Conservation (phyloP, 2,888 invertebrate species). For the Hipparchia sbordonii region DNA sequence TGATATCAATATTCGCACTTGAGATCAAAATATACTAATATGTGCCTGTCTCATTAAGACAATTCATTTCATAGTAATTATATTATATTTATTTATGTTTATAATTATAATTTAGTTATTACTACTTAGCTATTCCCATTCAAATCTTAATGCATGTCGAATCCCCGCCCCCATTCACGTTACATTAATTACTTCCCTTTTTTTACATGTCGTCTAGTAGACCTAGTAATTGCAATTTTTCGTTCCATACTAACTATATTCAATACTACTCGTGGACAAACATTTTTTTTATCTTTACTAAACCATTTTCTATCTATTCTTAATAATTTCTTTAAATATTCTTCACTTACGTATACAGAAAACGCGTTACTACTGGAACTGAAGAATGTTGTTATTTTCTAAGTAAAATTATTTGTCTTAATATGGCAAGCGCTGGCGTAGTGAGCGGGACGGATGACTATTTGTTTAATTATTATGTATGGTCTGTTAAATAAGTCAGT, state of each 20-base stretch:
- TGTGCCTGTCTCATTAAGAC: background rate
- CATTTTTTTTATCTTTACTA: background rate
- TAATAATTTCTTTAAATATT: constrained; percentile 22
- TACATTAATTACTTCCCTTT: background rate
- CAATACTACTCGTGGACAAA: background rate
- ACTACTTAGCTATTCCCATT: background rate
- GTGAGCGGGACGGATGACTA: constrained; percentile 40
- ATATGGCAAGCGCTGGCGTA: constrained; percentile 39
- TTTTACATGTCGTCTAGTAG: too few relatives aligned
- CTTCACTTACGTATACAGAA: constrained; percentile 11
- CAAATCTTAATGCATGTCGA: background rate
- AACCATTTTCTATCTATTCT: constrained; percentile 8
- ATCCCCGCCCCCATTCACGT: background rate
- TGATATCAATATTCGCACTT: background rate
- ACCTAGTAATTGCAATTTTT: background rate
- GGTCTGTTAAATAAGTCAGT: too few relatives aligned
- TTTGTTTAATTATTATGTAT: background rate
- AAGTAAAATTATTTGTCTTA: constrained; percentile 39
- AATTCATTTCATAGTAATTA: background rate
- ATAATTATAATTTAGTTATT: background rate
- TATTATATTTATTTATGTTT: background rate
- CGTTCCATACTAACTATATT: background rate
- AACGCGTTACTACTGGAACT: background rate
- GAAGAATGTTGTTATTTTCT: constrained; percentile 20
- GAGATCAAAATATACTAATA: background rate